A percentile compares a stretch with the other conserved stretches of the same genome.
Evolutionary conservation across 2,888 invertebrate species (phyloP).

Genomic region (Drosophila hamatofila): DNA sequence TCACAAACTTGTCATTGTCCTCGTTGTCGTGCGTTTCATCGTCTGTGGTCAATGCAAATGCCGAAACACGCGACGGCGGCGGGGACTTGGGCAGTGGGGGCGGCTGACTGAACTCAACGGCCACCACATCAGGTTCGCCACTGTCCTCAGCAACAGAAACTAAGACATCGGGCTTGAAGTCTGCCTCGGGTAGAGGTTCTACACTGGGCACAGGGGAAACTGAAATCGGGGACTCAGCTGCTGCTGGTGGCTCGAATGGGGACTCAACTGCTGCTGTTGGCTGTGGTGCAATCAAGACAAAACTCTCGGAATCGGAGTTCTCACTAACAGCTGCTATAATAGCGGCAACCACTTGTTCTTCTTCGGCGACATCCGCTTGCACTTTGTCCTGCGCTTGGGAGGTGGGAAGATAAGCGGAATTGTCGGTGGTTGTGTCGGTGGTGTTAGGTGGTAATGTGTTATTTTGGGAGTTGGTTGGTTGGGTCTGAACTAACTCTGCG

Average conservation of each 20-base stretch:
- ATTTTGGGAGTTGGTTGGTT: conserved; percentile 55
- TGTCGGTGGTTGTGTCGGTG: conserved; percentile 42
- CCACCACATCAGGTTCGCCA: conserved; percentile 13
- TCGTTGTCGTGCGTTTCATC: conserved; percentile 24
- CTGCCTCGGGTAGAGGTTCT: conserved; percentile 32
- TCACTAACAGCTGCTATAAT: conserved; percentile 75
- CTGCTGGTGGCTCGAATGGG: conserved; percentile 9
- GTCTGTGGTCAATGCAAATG: conserved; percentile 87
- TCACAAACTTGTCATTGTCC: conserved; percentile 23
- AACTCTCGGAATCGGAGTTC: conserved; percentile 42
- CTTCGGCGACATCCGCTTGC: conserved; percentile 41
- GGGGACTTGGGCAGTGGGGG: conserved; percentile 91
- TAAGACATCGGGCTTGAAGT: conserved; percentile 21
- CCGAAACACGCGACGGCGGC: conserved; percentile 91
- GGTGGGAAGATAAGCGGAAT: conserved; percentile 35
- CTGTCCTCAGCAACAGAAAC: conserved; percentile 20
- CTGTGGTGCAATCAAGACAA: conserved; percentile 54
- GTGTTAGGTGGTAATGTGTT: conserved; percentile 59
- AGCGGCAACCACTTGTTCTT: conserved; percentile 69
- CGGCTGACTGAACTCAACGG: conserved; percentile 60
- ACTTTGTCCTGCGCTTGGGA: conserved; percentile 46
- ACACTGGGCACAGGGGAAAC: conserved; percentile 37
- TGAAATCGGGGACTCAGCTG: conserved; percentile 17
- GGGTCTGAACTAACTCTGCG: conserved; percentile 80
- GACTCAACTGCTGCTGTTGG: conserved; percentile 18